phyloP scores from a whole-genome alignment of 2,888 invertebrate genomes.

The Pteria penguin region DNA sequence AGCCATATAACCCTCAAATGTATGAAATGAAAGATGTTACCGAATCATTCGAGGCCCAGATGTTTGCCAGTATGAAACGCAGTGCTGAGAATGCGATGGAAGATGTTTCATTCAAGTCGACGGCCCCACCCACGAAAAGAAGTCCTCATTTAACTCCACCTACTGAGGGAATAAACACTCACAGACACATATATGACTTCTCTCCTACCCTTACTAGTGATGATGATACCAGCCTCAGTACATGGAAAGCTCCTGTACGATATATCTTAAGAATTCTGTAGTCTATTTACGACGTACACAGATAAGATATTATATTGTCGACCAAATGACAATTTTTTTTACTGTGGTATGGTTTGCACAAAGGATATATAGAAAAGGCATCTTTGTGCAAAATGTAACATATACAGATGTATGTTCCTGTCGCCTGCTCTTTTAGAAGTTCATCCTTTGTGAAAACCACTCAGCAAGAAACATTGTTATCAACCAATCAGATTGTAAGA shows the following conservation, averaged over 20 bases:
- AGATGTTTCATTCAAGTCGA: slow-evolving; percentile 47
- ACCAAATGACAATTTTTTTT: too few relatives aligned
- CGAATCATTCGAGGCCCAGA: slow-evolving; percentile 75
- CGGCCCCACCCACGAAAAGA: not conserved
- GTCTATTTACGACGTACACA: too few relatives aligned
- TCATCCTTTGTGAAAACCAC: too few relatives aligned
- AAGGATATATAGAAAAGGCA: too few relatives aligned
- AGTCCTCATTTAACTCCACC: slow-evolving; percentile 23
- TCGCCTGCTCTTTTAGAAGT: too few relatives aligned
- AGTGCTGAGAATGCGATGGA: slow-evolving; percentile 67
- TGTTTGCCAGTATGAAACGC: slow-evolving; percentile 75
- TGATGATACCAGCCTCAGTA: slow-evolving; percentile 75
- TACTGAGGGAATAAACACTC: not conserved
- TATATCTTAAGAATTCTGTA: not conserved
- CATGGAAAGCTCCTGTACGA: slow-evolving; percentile 74
- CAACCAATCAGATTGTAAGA: too few relatives aligned
- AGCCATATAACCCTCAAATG: slow-evolving; percentile 53
- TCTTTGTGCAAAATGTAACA: too few relatives aligned
- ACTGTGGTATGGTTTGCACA: too few relatives aligned
- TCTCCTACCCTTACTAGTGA: slow-evolving; percentile 73
- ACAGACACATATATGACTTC: slow-evolving; percentile 57
- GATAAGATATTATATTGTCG: too few relatives aligned
- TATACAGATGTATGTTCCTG: too few relatives aligned
- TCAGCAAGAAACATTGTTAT: too few relatives aligned
- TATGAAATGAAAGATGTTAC: slow-evolving; percentile 71